phyloP scores from a whole-genome alignment of 2,888 invertebrate genomes.

The Sesia bembeciformis region DNA sequence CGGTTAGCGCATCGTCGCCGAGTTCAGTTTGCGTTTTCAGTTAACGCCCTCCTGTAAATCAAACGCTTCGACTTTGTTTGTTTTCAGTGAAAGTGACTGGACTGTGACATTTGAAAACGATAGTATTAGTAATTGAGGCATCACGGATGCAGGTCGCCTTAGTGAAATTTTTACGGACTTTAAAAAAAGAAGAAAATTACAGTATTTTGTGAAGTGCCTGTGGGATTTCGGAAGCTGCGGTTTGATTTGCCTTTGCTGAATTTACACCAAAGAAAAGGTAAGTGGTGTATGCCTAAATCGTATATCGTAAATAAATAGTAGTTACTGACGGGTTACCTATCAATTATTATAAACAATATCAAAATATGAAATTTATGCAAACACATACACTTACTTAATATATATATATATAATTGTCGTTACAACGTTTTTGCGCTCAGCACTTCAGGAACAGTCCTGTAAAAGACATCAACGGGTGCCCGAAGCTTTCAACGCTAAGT shows the following conservation, averaged over 20 bases:
- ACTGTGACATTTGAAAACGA: slow-evolving; percentile 62
- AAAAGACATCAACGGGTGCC: slow-evolving; percentile 58
- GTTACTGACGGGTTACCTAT: too few species aligned
- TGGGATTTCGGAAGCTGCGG: slow-evolving; percentile 43
- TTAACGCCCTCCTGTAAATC: slow-evolving; percentile 43
- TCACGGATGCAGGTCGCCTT: slow-evolving; percentile 14
- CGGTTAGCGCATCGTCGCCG: slow-evolving; percentile 20
- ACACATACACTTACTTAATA: too few species aligned
- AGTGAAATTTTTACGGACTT: slow-evolving; percentile 40
- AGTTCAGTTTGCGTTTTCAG: slow-evolving; percentile 57
- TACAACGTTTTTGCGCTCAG: too few species aligned
- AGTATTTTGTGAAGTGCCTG: slow-evolving; percentile 51
- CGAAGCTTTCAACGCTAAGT: not conserved
- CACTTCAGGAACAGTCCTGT: slow-evolving; percentile 7
- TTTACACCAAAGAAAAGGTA: slow-evolving; percentile 66
- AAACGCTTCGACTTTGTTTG: slow-evolving; percentile 35
- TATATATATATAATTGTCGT: too few species aligned
- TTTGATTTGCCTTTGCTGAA: slow-evolving; percentile 16
- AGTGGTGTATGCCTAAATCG: slow-evolving; percentile 3
- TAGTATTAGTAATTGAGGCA: slow-evolving; percentile 39
- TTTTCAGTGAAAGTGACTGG: slow-evolving; percentile 55
- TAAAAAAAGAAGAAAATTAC: slow-evolving; percentile 16
- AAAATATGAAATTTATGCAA: too few species aligned
- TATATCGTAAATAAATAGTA: too few species aligned
- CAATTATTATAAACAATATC: too few species aligned